phyloP scores from a whole-genome alignment of 2,113 vertebrate genomes.

The Tachysurus vachellii region DNA sequence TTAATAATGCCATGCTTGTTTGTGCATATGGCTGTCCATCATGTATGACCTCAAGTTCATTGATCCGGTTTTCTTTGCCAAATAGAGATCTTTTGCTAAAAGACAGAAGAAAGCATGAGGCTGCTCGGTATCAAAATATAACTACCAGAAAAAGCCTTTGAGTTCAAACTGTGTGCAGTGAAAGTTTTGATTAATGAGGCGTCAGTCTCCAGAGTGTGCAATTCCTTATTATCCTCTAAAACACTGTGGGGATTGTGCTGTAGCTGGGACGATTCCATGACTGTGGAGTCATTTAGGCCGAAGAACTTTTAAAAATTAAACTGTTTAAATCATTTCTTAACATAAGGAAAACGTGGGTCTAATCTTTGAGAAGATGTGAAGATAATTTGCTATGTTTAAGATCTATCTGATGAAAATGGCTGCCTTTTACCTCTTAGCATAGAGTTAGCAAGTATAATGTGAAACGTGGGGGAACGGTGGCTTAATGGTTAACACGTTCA shows the following conservation, averaged over 20 bases:
- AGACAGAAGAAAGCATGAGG: not conserved
- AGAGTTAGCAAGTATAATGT: not conserved
- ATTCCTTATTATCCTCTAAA: constrained; percentile 2
- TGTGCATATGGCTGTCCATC: not conserved
- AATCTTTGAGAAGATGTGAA: not conserved
- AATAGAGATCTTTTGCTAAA: not conserved
- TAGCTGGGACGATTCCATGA: not conserved
- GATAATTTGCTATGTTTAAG: not conserved
- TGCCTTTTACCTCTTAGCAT: not conserved
- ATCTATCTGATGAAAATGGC: not conserved
- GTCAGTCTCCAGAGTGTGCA: not conserved
- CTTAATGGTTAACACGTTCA: too few relatives aligned
- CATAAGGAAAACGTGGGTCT: not conserved
- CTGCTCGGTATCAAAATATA: not conserved
- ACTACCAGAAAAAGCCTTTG: not conserved
- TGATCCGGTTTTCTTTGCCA: not conserved
- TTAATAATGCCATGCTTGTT: not conserved
- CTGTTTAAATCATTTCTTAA: not conserved
- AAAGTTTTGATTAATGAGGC: constrained; percentile 21
- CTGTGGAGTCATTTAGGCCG: not conserved
- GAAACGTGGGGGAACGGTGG: too few relatives aligned
- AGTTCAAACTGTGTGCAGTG: constrained; percentile 4
- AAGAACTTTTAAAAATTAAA: not conserved
- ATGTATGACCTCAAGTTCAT: not conserved
- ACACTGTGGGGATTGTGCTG: not conserved